Evolutionary conservation across 2,888 invertebrate species (phyloP).

Genomic region (Dione vanillae): DNA sequence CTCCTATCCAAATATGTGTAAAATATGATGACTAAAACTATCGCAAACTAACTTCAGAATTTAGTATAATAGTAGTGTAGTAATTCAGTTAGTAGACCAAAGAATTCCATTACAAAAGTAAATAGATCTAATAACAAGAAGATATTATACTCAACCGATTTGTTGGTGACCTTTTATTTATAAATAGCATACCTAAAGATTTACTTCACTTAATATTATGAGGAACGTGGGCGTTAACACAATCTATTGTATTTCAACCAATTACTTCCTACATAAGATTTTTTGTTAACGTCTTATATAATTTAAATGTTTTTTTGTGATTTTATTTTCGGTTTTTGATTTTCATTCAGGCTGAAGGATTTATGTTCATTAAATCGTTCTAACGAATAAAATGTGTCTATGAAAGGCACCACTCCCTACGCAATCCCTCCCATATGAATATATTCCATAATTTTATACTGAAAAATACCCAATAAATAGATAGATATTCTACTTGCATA

Average conservation of each 20-base stretch:
- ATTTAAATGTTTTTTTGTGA: too few relatives aligned
- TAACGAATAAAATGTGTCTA: too few relatives aligned
- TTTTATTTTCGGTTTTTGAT: too few relatives aligned
- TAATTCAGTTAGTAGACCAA: not conserved
- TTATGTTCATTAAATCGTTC: too few relatives aligned
- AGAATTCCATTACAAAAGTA: not conserved
- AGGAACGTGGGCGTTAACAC: not conserved
- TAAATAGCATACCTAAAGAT: slow-evolving; percentile 2
- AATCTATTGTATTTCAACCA: not conserved
- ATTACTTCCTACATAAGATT: not conserved
- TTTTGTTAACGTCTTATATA: not conserved
- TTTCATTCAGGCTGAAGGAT: too few relatives aligned
- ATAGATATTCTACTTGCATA: too few relatives aligned
- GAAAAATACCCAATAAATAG: too few relatives aligned
- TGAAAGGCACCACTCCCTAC: too few relatives aligned
- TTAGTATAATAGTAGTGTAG: not conserved
- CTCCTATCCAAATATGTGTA: too few relatives aligned
- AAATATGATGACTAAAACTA: not conserved
- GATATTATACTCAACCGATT: not conserved
- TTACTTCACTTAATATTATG: slow-evolving; percentile 9
- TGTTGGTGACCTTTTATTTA: slow-evolving; percentile 12
- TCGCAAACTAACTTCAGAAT: not conserved
- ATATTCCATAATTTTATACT: too few relatives aligned
- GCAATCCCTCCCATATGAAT: too few relatives aligned
- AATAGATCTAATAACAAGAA: slow-evolving; percentile 1